Percentiles rank a stretch among this genome's conserved stretches.
phyloP scores from a whole-genome alignment of 1,140 invertebrate species.

The Hyles euphorbiae region DNA sequence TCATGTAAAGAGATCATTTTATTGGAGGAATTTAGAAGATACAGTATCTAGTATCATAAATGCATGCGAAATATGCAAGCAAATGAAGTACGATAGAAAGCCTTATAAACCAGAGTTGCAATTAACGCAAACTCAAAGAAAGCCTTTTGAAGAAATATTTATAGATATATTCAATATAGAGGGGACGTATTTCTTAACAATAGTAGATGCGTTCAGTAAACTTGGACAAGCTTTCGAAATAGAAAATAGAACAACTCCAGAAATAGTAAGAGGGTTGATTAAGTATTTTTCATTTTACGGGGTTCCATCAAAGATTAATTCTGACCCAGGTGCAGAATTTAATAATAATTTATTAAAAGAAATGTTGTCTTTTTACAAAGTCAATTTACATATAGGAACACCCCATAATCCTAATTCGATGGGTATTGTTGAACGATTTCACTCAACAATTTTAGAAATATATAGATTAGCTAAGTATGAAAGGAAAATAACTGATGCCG shows the following conservation, averaged over 20 bases:
- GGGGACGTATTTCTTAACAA: conserved; percentile 19
- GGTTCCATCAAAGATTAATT: conserved; percentile 13
- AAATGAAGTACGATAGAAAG: conserved; percentile 23
- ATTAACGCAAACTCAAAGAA: conserved; percentile 17
- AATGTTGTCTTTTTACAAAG: conserved; percentile 22
- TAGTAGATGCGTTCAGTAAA: conserved; percentile 26
- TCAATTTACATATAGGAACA: conserved; percentile 22
- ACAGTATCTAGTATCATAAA: conserved; percentile 22
- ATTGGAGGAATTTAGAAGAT: conserved; percentile 22
- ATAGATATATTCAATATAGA: conserved; percentile 22
- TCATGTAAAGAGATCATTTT: conserved; percentile 8
- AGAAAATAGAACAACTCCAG: conserved; percentile 19
- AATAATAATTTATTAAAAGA: conserved; percentile 21
- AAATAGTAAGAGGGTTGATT: conserved; percentile 23
- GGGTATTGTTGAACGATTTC: conserved; percentile 26
- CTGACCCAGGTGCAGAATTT: conserved; percentile 19
- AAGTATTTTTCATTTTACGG: conserved; percentile 28
- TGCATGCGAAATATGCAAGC: conserved; percentile 7
- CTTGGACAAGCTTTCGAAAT: conserved; percentile 25
- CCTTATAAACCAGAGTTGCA: conserved; percentile 19
- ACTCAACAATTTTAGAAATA: conserved; percentile 28
- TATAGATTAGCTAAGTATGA: conserved; percentile 32
- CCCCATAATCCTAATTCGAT: conserved; percentile 29
- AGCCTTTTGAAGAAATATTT: conserved; percentile 20
- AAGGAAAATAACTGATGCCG: conserved; percentile 7